Base-by-base conservation (phyloP, 2,888 invertebrate species). In the Patella caerulea region DNA sequence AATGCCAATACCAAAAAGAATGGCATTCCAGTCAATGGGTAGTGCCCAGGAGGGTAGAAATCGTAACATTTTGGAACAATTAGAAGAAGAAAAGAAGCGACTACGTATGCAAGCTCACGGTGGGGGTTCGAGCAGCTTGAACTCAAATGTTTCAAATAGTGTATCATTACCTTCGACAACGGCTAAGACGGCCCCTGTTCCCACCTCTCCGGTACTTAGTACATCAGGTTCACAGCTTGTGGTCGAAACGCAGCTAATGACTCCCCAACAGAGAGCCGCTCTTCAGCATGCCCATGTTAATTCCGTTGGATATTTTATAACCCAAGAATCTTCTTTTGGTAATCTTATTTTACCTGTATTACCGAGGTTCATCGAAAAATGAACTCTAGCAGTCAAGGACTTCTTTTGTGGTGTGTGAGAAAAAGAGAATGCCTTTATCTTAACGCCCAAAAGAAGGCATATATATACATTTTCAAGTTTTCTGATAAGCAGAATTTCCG, bases 251-350 rank as follows among this genome's bases (percentile, higher is more conserved):
- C 65, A 65, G 9, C 83, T 83, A 59, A 90, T 90, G 89, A 88
- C 88, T 45, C 88, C 88, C 72, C 88, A 88, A 73, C 91, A 91
- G 79, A 86, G 89, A 78, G 82, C 89, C 74, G 91, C 91, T 29
- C 78, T 91, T 72, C 88, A 96, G 91, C 95, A 95, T 92, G 96
- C 96, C 4, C 92, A 93, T 85, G 87, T 90, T n/a, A 91, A 92
- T 81, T 97, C 97, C 15, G 95, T 96, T 89, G 98, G 98, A 45
- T 98, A 94, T 91, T 98, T 97, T 91, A 95, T 98, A 55, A 95
- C 96, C 0, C 97, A 97, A 92, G 98, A 98, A 90, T 97, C 97
- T 0, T 95, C 96, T 45, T 98, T 97, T 93, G 98, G 98, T 71
- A 98, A 98, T 91, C 94, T 96, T 80, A 97, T 98, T 88, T 93